Conservation (phyloP, 2,888 invertebrate genomes). For the Malacosoma neustria region DNA sequence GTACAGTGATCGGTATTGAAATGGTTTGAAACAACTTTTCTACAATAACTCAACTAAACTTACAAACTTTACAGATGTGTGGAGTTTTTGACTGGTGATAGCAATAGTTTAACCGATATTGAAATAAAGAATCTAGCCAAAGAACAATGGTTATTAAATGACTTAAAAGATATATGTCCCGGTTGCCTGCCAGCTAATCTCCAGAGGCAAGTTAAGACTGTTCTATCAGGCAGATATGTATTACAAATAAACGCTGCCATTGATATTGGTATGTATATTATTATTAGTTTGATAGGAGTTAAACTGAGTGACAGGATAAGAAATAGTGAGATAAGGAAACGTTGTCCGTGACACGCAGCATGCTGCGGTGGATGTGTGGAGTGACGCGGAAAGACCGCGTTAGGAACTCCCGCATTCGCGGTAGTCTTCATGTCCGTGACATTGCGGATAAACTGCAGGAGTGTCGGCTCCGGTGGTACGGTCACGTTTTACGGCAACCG, state of each 20-base stretch:
- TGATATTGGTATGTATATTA: conserved; percentile 74
- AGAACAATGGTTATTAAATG: conserved; percentile 79
- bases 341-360: too few relatives aligned
- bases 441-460: too few relatives aligned
- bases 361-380: too few relatives aligned
- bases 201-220: conserved; percentile 46
- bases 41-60: not conserved
- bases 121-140: conserved; percentile 74
- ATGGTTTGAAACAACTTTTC: not conserved
- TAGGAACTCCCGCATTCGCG: too few relatives aligned
- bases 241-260: conserved; percentile 77
- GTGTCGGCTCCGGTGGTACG: too few relatives aligned
- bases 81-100: conserved; percentile 65
- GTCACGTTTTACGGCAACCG: too few relatives aligned
- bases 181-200: conserved; percentile 76
- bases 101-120: conserved; percentile 43
- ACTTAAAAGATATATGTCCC: conserved; percentile 77
- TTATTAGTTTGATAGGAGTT: too few relatives aligned
- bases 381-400: too few relatives aligned
- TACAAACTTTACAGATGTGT: conserved; percentile 52
- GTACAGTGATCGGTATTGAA: conserved; percentile 11
- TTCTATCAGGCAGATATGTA: conserved; percentile 71
- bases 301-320: too few relatives aligned
- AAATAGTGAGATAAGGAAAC: too few relatives aligned
- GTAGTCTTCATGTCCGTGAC: too few relatives aligned